A percentile compares a stretch with the other conserved stretches of the same genome.
Evolutionary conservation across 2,797 vertebrate species (phyloP).

Genomic region (Psittacula derbiana): DNA sequence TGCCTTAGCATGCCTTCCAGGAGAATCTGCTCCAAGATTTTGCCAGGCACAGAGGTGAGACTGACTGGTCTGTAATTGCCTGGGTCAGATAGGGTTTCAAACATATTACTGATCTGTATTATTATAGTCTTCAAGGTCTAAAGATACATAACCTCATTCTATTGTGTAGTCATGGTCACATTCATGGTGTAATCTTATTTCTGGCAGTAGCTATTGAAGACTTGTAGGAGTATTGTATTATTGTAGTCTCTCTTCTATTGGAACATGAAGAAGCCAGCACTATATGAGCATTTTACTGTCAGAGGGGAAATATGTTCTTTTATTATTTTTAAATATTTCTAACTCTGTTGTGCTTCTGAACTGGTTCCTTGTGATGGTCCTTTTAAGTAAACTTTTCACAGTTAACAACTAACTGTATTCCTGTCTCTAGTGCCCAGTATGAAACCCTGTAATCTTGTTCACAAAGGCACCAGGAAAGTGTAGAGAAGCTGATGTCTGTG

Average conservation of each 20-base stretch:
- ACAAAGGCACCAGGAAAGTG: neutral
- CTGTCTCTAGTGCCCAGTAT: neutral
- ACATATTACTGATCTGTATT: neutral
- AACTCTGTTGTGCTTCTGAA: neutral
- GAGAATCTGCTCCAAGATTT: too few species aligned
- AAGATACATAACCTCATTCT: neutral
- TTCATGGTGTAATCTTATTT: neutral
- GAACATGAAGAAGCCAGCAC: neutral
- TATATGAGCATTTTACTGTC: neutral
- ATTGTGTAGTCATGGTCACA: neutral
- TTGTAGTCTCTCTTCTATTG: fast-evolving
- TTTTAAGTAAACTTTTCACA: neutral
- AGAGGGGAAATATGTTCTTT: neutral
- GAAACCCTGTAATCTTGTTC: neutral
- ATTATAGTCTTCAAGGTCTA: neutral
- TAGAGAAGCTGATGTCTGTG: neutral
- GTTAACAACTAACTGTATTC: neutral
- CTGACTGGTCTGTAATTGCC: too few species aligned
- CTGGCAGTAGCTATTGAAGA: neutral
- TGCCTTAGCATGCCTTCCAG: too few species aligned
- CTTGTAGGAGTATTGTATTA: neutral
- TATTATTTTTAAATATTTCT: neutral
- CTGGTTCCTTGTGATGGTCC: neutral
- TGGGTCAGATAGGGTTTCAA: neutral
- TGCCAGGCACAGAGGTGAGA: too few species aligned